Evolutionary conservation across 2,113 vertebrate species (phyloP).

Genomic region (Miniopterus natalensis): DNA sequence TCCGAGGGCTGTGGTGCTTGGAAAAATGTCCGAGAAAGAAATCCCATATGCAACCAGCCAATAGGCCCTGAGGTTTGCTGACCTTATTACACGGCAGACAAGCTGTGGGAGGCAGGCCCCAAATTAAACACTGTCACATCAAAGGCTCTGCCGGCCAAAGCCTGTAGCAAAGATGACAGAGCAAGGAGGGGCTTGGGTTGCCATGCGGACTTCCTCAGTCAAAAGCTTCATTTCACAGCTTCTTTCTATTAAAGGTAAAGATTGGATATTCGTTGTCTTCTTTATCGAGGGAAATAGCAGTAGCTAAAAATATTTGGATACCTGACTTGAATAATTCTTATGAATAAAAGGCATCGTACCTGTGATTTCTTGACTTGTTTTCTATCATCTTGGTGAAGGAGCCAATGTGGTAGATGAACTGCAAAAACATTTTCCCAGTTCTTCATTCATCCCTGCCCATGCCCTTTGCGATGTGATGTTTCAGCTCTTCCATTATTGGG

Average conservation of each 20-base stretch:
- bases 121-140: background rate
- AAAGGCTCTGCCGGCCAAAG: background rate
- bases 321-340: background rate
- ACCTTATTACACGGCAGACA: background rate
- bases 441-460: background rate
- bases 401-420: background rate
- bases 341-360: background rate
- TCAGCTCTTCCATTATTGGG: background rate
- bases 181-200: background rate
- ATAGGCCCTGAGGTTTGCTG: background rate
- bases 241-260: slow-evolving; percentile 14
- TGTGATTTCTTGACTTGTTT: background rate
- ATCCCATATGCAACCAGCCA: background rate
- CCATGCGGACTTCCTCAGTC: background rate
- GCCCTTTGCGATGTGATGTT: background rate
- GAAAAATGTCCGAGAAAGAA: slow-evolving; percentile 17
- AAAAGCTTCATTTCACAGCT: background rate
- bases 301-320: slow-evolving; percentile 21
- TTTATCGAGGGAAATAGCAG: background rate
- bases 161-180: background rate
- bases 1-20: background rate
- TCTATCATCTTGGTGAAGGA: slow-evolving; percentile 16
- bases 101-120: background rate
- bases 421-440: background rate
- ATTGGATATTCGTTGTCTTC: background rate